A percentile compares a stretch with the other conserved stretches of the same genome.
Conservation (phyloP, 2,797 vertebrate genomes). For the Intellagama lesueurii region DNA sequence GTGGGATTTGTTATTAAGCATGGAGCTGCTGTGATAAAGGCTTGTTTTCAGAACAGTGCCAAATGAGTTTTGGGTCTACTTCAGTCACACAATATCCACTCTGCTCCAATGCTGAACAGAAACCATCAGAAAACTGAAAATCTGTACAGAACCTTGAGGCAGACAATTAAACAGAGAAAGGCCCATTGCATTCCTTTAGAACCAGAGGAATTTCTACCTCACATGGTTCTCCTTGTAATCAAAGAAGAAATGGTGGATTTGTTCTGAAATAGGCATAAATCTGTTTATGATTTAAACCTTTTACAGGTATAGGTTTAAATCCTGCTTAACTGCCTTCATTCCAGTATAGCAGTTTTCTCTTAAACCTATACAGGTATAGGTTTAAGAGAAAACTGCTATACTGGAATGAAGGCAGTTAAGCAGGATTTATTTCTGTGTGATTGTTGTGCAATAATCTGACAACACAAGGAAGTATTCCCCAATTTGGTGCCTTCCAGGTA, state of each 20-base stretch:
- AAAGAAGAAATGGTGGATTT: not conserved
- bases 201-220: not conserved
- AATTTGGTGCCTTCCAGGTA: not conserved
- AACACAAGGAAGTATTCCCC: not conserved
- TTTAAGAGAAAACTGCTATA: not conserved
- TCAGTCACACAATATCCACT: constrained; percentile 23
- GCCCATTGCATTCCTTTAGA: not conserved
- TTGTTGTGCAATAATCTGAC: not conserved
- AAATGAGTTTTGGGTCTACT: constrained; percentile 24
- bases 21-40: constrained; percentile 17
- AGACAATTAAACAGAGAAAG: not conserved
- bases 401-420: not conserved
- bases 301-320: not conserved
- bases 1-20: not conserved
- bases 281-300: not conserved
- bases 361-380: not conserved
- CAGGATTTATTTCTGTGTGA: constrained; percentile 1
- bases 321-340: not conserved
- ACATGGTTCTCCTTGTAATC: not conserved
- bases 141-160: not conserved
- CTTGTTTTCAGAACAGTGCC: not conserved
- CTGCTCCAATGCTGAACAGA: not conserved
- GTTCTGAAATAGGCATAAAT: constrained; percentile 21
- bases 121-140: not conserved
- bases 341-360: not conserved